phyloP scores from a whole-genome alignment of 2,113 vertebrate genomes.

The Pseudopodoces humilis region DNA sequence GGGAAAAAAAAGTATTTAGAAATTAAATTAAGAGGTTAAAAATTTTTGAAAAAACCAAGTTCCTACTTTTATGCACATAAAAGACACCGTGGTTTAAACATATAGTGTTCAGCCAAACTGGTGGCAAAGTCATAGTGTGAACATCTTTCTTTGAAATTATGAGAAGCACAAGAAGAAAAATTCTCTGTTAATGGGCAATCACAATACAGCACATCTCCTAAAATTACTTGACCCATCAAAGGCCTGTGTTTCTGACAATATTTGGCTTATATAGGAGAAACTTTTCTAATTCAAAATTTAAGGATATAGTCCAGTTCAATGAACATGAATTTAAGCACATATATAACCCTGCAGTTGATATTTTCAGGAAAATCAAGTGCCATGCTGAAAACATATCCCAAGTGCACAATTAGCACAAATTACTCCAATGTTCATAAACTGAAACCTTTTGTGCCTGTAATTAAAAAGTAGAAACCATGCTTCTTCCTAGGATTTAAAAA shows the following conservation, averaged over 20 bases:
- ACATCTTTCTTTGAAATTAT: background rate
- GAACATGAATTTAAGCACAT: background rate
- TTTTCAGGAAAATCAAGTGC: background rate
- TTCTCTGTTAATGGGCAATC: background rate
- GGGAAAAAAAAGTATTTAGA: background rate
- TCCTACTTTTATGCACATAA: background rate
- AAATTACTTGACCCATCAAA: background rate
- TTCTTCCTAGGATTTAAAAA: background rate
- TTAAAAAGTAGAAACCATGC: background rate
- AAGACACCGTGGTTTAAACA: background rate
- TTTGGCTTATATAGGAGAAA: background rate
- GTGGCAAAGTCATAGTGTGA: background rate
- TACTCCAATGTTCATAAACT: background rate
- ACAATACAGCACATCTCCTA: background rate
- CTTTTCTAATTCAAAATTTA: background rate
- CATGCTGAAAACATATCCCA: background rate
- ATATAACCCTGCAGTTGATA: background rate
- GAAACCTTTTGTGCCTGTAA: background rate
- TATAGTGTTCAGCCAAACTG: background rate
- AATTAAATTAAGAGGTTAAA: background rate
- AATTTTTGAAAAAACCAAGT: rapidly evolving
- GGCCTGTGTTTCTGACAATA: background rate
- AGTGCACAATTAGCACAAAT: background rate
- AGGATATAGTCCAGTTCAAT: background rate
- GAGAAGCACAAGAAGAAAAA: background rate